Conservation (phyloP, 2,113 vertebrate genomes). For the Aramus guarauna region DNA sequence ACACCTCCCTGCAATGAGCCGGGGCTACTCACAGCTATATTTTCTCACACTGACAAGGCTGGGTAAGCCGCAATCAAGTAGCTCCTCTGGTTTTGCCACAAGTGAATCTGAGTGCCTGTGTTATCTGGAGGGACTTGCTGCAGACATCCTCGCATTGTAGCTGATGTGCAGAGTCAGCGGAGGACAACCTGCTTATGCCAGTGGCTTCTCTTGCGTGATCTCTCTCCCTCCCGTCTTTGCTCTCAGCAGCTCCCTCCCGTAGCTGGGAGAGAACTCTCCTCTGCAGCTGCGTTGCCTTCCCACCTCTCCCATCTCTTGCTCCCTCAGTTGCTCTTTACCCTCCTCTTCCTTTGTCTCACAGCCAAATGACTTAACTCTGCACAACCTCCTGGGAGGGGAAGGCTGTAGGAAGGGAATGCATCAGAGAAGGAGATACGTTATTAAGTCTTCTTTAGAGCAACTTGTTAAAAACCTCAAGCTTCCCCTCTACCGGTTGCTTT, state of each 20-base stretch:
- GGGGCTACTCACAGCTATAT: rapidly evolving
- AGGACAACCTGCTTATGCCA: neutral
- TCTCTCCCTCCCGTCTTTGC: neutral
- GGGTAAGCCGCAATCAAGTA: rapidly evolving
- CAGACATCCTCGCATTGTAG: rapidly evolving
- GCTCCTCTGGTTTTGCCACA: neutral
- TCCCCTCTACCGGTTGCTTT: neutral
- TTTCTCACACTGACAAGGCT: neutral
- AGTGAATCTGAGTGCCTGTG: neutral
- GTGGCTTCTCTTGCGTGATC: neutral
- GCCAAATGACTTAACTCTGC: neutral
- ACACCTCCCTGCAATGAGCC: neutral
- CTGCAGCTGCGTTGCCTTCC: neutral
- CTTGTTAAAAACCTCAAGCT: neutral
- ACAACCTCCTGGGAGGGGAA: neutral
- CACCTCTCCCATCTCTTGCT: neutral
- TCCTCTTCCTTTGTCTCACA: neutral
- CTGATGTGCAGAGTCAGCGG: neutral
- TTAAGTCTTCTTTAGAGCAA: neutral
- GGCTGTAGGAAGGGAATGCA: neutral
- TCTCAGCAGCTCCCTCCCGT: neutral
- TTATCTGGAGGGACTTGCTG: neutral
- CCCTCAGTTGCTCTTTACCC: neutral
- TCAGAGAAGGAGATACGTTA: neutral
- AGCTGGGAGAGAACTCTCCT: neutral